Percentiles rank a stretch among this genome's conserved stretches.
Evolutionary conservation across 2,888 invertebrate species (phyloP).

Genomic region (Euspilapteryx auroguttella): DNA sequence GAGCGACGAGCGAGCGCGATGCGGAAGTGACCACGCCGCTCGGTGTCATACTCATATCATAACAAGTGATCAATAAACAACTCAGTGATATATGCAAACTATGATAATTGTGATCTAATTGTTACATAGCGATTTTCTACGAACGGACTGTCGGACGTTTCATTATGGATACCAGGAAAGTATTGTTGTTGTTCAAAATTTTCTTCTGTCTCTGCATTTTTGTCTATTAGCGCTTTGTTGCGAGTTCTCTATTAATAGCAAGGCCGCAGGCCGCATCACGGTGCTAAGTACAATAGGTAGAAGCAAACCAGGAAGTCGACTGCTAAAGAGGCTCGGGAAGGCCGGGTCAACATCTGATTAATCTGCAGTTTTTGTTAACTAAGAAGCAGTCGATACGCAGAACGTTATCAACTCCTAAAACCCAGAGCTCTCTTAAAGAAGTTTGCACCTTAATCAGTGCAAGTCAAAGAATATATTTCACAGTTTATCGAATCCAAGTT

Average conservation of each 20-base stretch:
- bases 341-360: too few relatives aligned
- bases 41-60: too few relatives aligned
- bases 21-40: constrained; percentile 57
- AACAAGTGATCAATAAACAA: constrained; percentile 40
- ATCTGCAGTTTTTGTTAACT: too few relatives aligned
- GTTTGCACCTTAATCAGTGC: neutral
- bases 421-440: too few relatives aligned
- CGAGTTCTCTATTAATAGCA: too few relatives aligned
- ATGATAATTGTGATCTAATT: constrained; percentile 47
- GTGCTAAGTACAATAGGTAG: too few relatives aligned
- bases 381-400: too few relatives aligned
- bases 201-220: constrained; percentile 1
- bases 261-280: too few relatives aligned
- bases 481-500: constrained; percentile 13
- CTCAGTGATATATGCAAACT: constrained; percentile 44
- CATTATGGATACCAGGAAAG: constrained; percentile 56
- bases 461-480: neutral
- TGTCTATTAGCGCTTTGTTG: too few relatives aligned
- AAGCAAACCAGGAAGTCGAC: too few relatives aligned
- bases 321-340: too few relatives aligned
- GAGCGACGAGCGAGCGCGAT: constrained; percentile 36
- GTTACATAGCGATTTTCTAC: constrained; percentile 13
- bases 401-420: too few relatives aligned
- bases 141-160: constrained; percentile 38
- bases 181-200: constrained; percentile 28